phyloP scores from a whole-genome alignment of 2,113 vertebrate genomes.

The Nibea coibor region DNA sequence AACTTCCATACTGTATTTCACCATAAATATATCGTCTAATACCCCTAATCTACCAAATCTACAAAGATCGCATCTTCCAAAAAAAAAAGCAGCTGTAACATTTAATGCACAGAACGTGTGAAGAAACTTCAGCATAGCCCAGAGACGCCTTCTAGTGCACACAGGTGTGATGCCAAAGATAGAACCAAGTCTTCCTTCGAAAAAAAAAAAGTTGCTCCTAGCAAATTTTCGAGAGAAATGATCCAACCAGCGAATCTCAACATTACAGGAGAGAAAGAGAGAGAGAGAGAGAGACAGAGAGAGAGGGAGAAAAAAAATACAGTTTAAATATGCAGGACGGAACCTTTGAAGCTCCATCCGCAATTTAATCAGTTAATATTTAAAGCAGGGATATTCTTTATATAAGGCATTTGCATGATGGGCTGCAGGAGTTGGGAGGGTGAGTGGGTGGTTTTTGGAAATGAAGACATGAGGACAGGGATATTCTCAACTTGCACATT shows the following conservation, averaged over 20 bases:
- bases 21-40: not conserved
- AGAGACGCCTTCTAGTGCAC: conserved; percentile 7
- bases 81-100: not conserved
- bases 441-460: conserved; percentile 9
- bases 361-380: conserved; percentile 80
- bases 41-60: not conserved
- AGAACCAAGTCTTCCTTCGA: conserved; percentile 37
- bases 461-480: conserved; percentile 45
- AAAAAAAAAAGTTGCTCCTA: conserved; percentile 20
- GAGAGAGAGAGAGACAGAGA: not conserved
- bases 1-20: not conserved
- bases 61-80: not conserved
- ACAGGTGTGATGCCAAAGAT: conserved; percentile 47
- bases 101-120: conserved; percentile 5
- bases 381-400: conserved; percentile 76
- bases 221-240: conserved; percentile 52
- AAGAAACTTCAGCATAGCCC: conserved; percentile 12
- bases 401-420: conserved; percentile 59
- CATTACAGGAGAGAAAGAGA: conserved; percentile 33
- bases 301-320: conserved; percentile 8
- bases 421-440: conserved; percentile 31
- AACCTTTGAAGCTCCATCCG: conserved; percentile 76
- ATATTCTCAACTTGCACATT: conserved; percentile 53
- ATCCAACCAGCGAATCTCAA: conserved; percentile 57
- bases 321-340: conserved; percentile 73